A percentile compares a stretch with the other conserved stretches of the same genome.
phyloP scores from a whole-genome alignment of 2,113 vertebrate species.

The Gadus chalcogrammus region DNA sequence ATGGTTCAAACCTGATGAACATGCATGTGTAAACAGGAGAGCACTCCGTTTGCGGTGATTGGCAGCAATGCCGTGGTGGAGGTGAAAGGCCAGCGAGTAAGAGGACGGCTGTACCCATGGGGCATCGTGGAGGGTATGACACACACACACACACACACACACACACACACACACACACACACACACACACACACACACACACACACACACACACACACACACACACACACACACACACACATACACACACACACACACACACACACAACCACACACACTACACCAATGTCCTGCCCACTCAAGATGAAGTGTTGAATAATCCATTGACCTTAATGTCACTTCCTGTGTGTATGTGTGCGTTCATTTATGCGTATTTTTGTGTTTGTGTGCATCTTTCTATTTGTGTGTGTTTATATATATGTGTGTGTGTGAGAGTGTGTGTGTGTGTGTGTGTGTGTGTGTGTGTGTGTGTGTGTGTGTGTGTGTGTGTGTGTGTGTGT shows the following conservation, averaged over 20 bases:
- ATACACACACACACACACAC: not conserved
- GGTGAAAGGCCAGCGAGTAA: constrained; percentile 60
- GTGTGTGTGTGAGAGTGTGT: too few species aligned
- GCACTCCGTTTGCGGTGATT: constrained; percentile 70
- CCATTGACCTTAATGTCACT: not conserved
- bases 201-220: not conserved
- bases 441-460: not conserved
- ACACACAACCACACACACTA: not conserved
- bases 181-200: too few species aligned
- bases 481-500: not conserved
- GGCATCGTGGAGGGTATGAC: constrained; percentile 68
- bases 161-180: too few species aligned
- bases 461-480: not conserved
- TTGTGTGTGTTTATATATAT: not conserved
- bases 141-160: too few species aligned
- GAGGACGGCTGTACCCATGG: constrained; percentile 71
- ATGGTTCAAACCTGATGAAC: not conserved
- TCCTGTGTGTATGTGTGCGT: too few species aligned
- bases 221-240: not conserved
- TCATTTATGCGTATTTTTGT: too few species aligned
- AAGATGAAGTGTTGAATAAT: too few species aligned
- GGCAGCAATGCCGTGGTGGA: constrained; percentile 70
- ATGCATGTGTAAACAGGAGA: constrained; percentile 50
- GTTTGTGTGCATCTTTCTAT: too few species aligned
- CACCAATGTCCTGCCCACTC: not conserved